Base-by-base conservation (phyloP, 2,113 vertebrate genomes). In the Albula goreensis region DNA sequence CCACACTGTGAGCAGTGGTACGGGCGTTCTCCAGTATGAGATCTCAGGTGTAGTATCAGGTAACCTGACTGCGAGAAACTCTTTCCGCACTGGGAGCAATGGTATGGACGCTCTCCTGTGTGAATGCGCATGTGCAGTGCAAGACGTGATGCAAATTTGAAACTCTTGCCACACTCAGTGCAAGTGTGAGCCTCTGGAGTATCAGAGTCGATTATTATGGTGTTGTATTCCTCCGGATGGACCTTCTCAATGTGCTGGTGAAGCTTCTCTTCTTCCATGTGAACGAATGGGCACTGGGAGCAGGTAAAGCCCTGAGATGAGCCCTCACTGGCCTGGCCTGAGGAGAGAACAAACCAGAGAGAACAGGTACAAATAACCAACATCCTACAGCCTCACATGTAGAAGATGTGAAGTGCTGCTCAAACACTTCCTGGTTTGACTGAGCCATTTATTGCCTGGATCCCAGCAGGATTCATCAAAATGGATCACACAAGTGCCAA, bases 251-350 rank as follows among this genome's bases (percentile, higher is more conserved):
- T 48, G 89, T 92, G 92, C 90, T 91, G 90, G 86, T 90, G 89
- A 84, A 92, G 89, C 86, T 83, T 91, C 19, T 90, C 90, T 88
- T 93, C 92, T 83, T 93, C 88, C 89, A 92, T 89, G 91, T 93
- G 93, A 86, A 91, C 92, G 87, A 93, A 93, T 0, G 90, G 90
- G 88, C 93, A 93, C 81, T 91, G 85, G 4, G 92, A 90, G 84
- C 91, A 92, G 88, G 91, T 89, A 50, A 92, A 93, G 50, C 93
- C 91, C 88, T 93, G 90, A n/a, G 91, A 88, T 70, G 93, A 92
- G 87, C 92, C 90, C 87, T 93, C 93, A 63, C 91, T 89, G 7
- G 87, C 89, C 79, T 88, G 85, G 85, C 92, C 92, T 94, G 15
- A 52, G 74, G 74, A 4, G 88, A 1, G 89, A 12, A 52, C 17